A percentile compares a stretch with the other conserved stretches of the same genome.
Conservation (phyloP, 2,113 vertebrate genomes). For the Platycercus adscitus region DNA sequence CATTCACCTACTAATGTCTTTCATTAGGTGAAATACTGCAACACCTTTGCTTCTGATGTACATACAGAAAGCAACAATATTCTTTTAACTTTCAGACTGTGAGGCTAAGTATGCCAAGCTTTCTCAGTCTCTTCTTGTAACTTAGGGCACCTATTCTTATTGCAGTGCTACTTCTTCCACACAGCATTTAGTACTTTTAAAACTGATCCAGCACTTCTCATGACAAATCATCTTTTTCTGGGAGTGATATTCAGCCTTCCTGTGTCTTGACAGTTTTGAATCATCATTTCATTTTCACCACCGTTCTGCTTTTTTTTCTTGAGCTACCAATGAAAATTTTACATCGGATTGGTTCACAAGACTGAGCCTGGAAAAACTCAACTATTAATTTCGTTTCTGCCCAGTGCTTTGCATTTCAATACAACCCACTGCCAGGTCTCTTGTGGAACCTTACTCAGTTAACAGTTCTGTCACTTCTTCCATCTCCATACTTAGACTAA, state of each 20-base stretch:
- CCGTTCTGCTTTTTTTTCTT: not conserved
- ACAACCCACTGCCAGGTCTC: not conserved
- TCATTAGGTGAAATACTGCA: not conserved
- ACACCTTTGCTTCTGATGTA: not conserved
- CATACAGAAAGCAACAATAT: not conserved
- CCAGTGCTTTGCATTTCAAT: not conserved
- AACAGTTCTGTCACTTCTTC: not conserved
- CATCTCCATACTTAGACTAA: not conserved
- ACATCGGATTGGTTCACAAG: not conserved
- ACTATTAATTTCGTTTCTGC: not conserved
- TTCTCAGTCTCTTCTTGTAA: not conserved
- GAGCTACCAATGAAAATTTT: not conserved
- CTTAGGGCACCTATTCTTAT: not conserved
- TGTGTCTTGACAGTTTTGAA: not conserved
- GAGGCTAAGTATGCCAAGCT: not conserved
- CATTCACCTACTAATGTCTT: not conserved
- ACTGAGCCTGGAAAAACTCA: not conserved
- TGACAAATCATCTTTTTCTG: not conserved
- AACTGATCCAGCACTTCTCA: not conserved
- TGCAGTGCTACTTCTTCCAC: not conserved
- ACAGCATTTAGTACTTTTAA: not conserved
- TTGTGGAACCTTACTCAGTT: not conserved
- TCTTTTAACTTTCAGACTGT: not conserved
- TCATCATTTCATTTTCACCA: not conserved
- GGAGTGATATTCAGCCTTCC: not conserved